A percentile compares a stretch with the other conserved stretches of the same genome.
These are phyloP conservation scores for Pachliopta kotzebuea DNA, from an alignment of 2,888 invertebrate genomes.

Conservation along the genomic window DNA sequence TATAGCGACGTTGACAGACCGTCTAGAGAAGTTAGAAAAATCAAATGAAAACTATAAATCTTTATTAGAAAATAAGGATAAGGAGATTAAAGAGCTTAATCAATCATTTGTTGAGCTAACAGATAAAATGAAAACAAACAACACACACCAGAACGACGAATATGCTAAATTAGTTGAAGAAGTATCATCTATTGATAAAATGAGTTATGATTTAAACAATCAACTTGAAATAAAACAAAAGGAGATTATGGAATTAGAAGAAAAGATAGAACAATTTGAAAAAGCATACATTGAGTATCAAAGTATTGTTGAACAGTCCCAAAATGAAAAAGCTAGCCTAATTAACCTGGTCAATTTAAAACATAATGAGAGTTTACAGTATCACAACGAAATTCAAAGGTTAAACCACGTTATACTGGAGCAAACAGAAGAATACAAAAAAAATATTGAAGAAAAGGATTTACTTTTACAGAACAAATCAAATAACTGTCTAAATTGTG, in stretches of 20 bases:
- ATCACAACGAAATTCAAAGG: slow-evolving; percentile 92
- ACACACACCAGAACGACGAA: slow-evolving; percentile 51
- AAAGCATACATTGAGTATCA: slow-evolving; percentile 53
- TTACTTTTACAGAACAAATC: slow-evolving; percentile 40
- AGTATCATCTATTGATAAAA: slow-evolving; percentile 52
- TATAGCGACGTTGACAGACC: slow-evolving; percentile 45
- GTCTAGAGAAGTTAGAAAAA: slow-evolving; percentile 46
- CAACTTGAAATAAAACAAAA: slow-evolving; percentile 46
- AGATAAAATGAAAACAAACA: slow-evolving; percentile 55
- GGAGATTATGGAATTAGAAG: slow-evolving; percentile 46
- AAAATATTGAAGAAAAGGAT: slow-evolving; percentile 56
- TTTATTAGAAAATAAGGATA: slow-evolving; percentile 51
- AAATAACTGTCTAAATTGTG: slow-evolving; percentile 54
- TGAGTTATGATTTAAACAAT: slow-evolving; percentile 45
- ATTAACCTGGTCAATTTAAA: slow-evolving; percentile 87
- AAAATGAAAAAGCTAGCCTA: slow-evolving; percentile 84
- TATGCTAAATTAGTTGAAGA: slow-evolving; percentile 52
- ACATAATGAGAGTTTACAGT: slow-evolving; percentile 91
- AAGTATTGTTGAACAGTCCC: slow-evolving; percentile 48
- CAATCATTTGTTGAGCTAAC: slow-evolving; percentile 57
- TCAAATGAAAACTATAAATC: slow-evolving; percentile 41
- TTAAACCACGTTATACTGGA: slow-evolving; percentile 82
- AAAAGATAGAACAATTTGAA: slow-evolving; percentile 46
- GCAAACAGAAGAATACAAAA: slow-evolving; percentile 65
- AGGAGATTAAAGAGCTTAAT: slow-evolving; percentile 63